A percentile compares a stretch with the other conserved stretches of the same genome.
phyloP scores from a whole-genome alignment of 2,797 vertebrate species.

The Sylvilagus floridanus region DNA sequence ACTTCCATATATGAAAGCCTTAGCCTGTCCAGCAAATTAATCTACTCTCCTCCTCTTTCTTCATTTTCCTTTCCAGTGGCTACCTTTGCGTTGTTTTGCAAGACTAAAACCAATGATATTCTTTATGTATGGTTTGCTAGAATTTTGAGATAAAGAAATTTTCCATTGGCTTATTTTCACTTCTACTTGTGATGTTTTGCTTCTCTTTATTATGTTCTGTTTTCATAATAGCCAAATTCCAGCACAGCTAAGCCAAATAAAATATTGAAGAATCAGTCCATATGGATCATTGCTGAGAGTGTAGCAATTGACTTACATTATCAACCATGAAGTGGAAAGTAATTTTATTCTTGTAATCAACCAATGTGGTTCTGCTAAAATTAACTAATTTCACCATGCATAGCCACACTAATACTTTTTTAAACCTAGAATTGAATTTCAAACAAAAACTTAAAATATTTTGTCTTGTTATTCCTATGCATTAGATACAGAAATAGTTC shows the following conservation, averaged over 20 bases:
- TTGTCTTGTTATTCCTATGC: not conserved
- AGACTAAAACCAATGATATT: not conserved
- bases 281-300: not conserved
- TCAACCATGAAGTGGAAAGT: constrained; percentile 27
- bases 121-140: not conserved
- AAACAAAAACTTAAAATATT: not conserved
- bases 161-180: not conserved
- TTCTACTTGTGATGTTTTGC: not conserved
- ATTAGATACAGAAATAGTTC: not conserved
- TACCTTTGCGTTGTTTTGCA: not conserved
- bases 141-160: not conserved
- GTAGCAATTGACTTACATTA: constrained; percentile 15
- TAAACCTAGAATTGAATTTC: not conserved
- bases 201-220: not conserved
- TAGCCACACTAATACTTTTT: not conserved
- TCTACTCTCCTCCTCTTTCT: not conserved
- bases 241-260: not conserved
- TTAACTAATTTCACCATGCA: not conserved
- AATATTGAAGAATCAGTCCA: not conserved
- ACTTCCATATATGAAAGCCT: not conserved
- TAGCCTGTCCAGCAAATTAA: not conserved
- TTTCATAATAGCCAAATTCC: constrained; percentile 5
- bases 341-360: constrained; percentile 4
- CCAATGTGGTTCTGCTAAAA: not conserved
- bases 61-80: not conserved